Evolutionary conservation across 2,797 vertebrate species (phyloP), one percentile per base, ranked within the genome.

Genomic region (Parauchenoglanis punctatus): DNA sequence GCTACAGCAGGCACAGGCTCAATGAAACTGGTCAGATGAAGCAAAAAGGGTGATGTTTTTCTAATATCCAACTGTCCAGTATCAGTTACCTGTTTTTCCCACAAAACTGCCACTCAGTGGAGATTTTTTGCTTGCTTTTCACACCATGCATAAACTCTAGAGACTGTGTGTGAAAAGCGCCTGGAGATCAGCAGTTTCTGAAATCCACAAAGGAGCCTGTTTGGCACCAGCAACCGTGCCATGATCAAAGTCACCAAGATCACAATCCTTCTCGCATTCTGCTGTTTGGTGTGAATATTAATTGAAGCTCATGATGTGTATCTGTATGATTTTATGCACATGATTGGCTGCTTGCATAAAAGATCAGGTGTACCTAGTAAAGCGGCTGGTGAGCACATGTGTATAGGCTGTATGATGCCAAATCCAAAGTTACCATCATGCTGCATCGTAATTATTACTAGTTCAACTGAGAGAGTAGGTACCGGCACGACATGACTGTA

Each of bases 331-430:
- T 52, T 7, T 54, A 77, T 7, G 75, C 15, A 31, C 49, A 28
- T 52, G 73, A 76, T 77, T 77, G n/a, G 49, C 75, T 77, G 12
- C 75, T 77, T 8, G 49, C n/a, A 77, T 77, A 54, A 54, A 31
- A n/a, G 23, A n/a, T 10, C 72, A 73, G 40, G 18, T 73, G 40
- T 12, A 46, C 40, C 10, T 73, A 7, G 44, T 46, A 49, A 49
- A 49, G 25, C 6, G 72, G 5, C 44, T 3, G 0, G 40, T 46
- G 20, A 44, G 46, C 7, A 4, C 11, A n/a, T 49, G 23, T n/a
- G 11, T 75, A 49, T n/a, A 75, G 44, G 25, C 23, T n/a, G 13
- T 7, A 13, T 2, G 72, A 46, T 75, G 23, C 4, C 72, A 49
- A 23, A 25, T 13, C 18, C 67, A 68, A 68, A 31, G 4, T 10